These are phyloP conservation scores for Tetranychus truncatus DNA, from an alignment of 2,888 invertebrate genomes.

Conservation along the genomic window DNA sequence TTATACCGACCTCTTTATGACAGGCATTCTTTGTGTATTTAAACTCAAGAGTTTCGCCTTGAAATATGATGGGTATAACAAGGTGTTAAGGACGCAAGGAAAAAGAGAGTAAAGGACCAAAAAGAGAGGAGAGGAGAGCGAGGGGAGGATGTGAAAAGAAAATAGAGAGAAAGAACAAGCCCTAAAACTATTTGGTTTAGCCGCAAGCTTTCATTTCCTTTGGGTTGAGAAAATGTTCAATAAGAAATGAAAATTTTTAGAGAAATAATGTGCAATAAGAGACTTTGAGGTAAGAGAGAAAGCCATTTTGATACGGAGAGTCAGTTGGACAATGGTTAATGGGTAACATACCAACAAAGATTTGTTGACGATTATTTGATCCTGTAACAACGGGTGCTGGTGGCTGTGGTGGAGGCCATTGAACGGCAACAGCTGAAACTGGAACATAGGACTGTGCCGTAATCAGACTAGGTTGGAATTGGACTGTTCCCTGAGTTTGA, in stretches of 20 bases:
- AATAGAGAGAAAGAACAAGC: not conserved
- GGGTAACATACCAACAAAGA: slow-evolving; percentile 38
- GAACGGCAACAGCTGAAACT: slow-evolving; percentile 56
- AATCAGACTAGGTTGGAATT: slow-evolving; percentile 57
- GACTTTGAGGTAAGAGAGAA: not conserved
- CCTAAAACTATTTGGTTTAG: not conserved
- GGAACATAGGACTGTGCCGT: slow-evolving; percentile 58
- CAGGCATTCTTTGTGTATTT: not conserved
- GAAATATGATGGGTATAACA: not conserved
- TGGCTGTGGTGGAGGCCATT: slow-evolving; percentile 12
- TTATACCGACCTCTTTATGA: not conserved
- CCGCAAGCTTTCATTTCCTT: not conserved
- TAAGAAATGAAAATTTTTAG: not conserved
- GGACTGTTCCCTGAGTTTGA: slow-evolving; percentile 43
- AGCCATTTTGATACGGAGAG: not conserved
- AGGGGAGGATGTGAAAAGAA: slow-evolving; percentile 29
- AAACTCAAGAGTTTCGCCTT: not conserved
- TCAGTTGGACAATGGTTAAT: too few species aligned
- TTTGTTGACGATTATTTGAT: slow-evolving; percentile 57
- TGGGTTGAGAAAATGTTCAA: slow-evolving; percentile 8
- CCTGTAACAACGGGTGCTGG: slow-evolving; percentile 31
- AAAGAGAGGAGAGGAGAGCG: not conserved
- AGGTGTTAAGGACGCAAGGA: not conserved
- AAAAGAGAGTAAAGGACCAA: not conserved
- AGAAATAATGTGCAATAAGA: not conserved